Conservation (phyloP, 2,113 vertebrate species). For the Hylia prasina region DNA sequence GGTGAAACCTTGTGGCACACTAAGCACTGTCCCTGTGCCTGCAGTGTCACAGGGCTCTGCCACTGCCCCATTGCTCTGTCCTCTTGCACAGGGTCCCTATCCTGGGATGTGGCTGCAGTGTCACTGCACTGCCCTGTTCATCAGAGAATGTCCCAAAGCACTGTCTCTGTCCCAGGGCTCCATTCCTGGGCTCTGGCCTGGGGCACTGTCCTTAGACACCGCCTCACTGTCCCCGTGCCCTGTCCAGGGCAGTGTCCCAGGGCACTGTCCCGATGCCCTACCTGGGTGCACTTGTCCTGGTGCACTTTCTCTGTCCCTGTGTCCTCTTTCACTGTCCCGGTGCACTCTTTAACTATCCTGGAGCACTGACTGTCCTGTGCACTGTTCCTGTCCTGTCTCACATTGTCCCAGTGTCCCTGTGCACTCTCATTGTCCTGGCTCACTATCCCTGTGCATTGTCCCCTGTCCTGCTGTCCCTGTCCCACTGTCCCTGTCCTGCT, state of each 20-base stretch:
- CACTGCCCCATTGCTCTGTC: neutral
- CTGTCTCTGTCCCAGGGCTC: neutral
- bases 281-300: too few species aligned
- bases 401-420: neutral
- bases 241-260: accelerated
- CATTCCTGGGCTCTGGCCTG: neutral
- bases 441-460: neutral
- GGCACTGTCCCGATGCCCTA: accelerated
- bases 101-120: neutral
- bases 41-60: accelerated
- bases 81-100: neutral
- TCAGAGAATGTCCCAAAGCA: accelerated
- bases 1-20: neutral
- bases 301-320: neutral
- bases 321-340: neutral
- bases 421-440: neutral
- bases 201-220: accelerated
- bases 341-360: neutral
- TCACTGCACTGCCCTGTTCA: neutral
- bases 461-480: too few species aligned
- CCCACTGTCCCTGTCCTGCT: too few species aligned
- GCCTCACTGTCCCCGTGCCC: accelerated
- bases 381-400: neutral
- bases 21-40: neutral
- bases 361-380: neutral